Evolutionary conservation across 2,888 invertebrate genomes (phyloP).

Genomic region (Deroplatys truncata): DNA sequence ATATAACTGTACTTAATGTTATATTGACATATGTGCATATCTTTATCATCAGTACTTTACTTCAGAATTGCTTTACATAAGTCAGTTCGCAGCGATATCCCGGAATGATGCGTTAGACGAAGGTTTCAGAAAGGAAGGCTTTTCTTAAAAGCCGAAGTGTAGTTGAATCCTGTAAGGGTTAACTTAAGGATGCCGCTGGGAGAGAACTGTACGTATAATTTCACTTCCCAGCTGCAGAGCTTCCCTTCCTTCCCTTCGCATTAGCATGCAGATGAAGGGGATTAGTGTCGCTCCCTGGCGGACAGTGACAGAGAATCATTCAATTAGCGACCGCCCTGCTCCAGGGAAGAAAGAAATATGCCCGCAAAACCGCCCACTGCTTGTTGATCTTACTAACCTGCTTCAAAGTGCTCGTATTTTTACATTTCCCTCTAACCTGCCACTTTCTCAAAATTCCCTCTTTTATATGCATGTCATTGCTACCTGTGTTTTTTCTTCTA

Average conservation of each 20-base stretch:
- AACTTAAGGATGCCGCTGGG: neutral
- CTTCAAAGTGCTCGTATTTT: neutral
- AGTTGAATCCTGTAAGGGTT: neutral
- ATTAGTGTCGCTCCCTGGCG: neutral
- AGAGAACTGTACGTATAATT: neutral
- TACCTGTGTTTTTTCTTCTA: too few species aligned
- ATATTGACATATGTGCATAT: too few species aligned
- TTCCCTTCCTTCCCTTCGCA: neutral
- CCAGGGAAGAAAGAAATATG: neutral
- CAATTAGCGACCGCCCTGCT: neutral
- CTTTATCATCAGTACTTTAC: too few species aligned
- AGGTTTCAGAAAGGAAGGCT: neutral
- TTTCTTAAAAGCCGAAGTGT: neutral
- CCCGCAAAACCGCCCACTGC: neutral
- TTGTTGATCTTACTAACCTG: neutral
- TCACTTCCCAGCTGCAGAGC: neutral
- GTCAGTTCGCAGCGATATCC: too few species aligned
- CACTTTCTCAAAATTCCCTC: too few species aligned
- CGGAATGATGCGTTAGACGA: too few species aligned
- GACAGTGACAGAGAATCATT: slow-evolving; percentile 13
- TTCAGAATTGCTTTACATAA: too few species aligned
- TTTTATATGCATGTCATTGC: too few species aligned
- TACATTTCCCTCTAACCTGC: neutral
- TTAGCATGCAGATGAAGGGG: slow-evolving; percentile 17
- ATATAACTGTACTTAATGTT: too few species aligned